Percentiles rank a stretch among this genome's conserved stretches.
Conservation (phyloP, 2,113 vertebrate species). For the Conger conger region DNA sequence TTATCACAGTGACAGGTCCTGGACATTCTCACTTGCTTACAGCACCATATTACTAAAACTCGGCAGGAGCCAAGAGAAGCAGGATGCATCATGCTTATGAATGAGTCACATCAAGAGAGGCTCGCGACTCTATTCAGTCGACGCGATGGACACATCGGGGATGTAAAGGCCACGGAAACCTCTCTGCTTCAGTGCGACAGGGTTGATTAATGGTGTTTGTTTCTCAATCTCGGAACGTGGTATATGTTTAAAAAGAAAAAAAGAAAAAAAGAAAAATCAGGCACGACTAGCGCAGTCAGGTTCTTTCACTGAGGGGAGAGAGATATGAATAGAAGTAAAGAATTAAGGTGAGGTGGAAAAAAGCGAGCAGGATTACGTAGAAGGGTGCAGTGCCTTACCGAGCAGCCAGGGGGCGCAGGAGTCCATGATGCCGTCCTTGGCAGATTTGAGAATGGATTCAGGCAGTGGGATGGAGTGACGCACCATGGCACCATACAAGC, state of each 20-base stretch:
- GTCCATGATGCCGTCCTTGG: constrained; percentile 99
- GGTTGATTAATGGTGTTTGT: background rate
- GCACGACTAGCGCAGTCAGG: background rate
- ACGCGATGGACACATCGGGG: background rate
- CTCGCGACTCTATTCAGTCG: background rate
- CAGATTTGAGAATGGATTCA: constrained; percentile 97
- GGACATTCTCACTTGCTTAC: background rate
- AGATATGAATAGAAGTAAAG: background rate
- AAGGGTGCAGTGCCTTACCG: constrained; percentile 71
- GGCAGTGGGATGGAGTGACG: constrained; percentile 97
- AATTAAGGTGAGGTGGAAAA: background rate
- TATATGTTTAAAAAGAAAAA: background rate
- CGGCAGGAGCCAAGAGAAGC: background rate
- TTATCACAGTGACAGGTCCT: background rate
- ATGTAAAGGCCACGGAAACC: background rate
- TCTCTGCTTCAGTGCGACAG: background rate
- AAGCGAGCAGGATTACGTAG: background rate
- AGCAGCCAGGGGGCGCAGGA: constrained; percentile 98
- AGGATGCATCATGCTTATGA: background rate
- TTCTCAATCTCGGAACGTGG: background rate
- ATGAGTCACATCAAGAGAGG: background rate
- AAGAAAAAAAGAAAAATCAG: background rate
- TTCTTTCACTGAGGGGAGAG: too few relatives aligned
- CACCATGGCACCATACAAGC: constrained; percentile 97
- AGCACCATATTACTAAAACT: background rate